Conservation (phyloP, 2,888 invertebrate genomes). For the Fragum fragum region DNA sequence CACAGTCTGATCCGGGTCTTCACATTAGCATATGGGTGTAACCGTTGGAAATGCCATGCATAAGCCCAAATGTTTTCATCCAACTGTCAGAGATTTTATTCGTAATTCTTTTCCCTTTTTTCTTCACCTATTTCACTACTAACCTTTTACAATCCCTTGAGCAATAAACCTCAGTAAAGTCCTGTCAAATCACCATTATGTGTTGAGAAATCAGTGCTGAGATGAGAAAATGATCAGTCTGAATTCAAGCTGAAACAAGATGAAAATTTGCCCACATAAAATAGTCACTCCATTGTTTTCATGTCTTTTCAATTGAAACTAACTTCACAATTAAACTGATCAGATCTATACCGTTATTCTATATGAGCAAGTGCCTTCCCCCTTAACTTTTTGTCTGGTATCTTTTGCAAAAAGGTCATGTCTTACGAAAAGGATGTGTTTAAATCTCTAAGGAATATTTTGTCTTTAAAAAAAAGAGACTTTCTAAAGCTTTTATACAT, state of each 20-base stretch:
- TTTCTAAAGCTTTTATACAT: too few species aligned
- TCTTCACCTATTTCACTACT: not conserved
- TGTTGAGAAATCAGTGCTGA: slow-evolving; percentile 1
- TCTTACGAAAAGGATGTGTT: too few species aligned
- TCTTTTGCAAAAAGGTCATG: not conserved
- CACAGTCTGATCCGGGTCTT: too few species aligned
- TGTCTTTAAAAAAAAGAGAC: too few species aligned
- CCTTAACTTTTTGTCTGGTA: slow-evolving; percentile 37
- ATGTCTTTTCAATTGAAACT: slow-evolving; percentile 60
- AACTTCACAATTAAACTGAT: slow-evolving; percentile 60
- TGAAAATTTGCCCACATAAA: slow-evolving; percentile 52
- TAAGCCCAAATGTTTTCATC: too few species aligned
- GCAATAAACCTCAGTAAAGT: slow-evolving; percentile 17
- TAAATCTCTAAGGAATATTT: too few species aligned
- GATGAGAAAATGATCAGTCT: slow-evolving; percentile 24
- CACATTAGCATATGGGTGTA: too few species aligned
- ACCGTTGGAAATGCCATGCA: too few species aligned
- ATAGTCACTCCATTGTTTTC: slow-evolving; percentile 65
- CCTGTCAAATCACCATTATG: slow-evolving; percentile 18
- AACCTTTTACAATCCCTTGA: not conserved
- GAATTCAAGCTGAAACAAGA: slow-evolving; percentile 57
- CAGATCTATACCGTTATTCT: slow-evolving; percentile 54
- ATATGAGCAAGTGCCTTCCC: slow-evolving; percentile 59
- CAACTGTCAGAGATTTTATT: too few species aligned
- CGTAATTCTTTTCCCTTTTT: not conserved